Conservation (phyloP, 2,888 invertebrate species). For the Lampropteryx suffumata region DNA sequence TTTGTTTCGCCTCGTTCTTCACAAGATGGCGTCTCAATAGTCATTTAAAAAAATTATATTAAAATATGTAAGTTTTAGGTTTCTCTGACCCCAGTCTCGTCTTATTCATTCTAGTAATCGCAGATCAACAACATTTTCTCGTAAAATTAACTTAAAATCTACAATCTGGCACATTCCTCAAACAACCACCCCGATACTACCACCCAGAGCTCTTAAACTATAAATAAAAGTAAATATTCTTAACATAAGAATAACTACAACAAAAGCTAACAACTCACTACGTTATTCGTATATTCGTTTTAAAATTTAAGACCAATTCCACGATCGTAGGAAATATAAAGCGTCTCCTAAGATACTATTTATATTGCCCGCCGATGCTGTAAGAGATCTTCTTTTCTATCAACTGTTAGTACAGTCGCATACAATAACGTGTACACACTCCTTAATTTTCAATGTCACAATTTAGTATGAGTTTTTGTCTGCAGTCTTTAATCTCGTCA, state of each 20-base stretch:
- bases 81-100: constrained; percentile 21
- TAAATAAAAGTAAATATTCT: constrained; percentile 67
- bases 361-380: too few relatives aligned
- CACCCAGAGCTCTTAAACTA: constrained; percentile 42
- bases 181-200: constrained; percentile 54
- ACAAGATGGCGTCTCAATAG: constrained; percentile 15
- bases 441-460: too few relatives aligned
- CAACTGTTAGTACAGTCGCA: too few relatives aligned
- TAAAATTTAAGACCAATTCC: too few relatives aligned
- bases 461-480: too few relatives aligned
- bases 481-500: too few relatives aligned
- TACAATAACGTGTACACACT: too few relatives aligned
- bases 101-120: constrained; percentile 46
- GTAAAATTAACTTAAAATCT: constrained; percentile 47
- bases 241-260: constrained; percentile 79
- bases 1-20: not conserved
- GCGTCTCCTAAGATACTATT: too few relatives aligned
- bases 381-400: too few relatives aligned
- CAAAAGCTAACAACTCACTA: constrained; percentile 40
- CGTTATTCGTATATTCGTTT: constrained; percentile 6
- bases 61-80: constrained; percentile 5
- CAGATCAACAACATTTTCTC: constrained; percentile 60
- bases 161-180: constrained; percentile 68
- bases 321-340: too few relatives aligned
- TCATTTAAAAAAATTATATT: not conserved